Conservation (phyloP, 2,888 invertebrate species). For the Mythimna vitellina region DNA sequence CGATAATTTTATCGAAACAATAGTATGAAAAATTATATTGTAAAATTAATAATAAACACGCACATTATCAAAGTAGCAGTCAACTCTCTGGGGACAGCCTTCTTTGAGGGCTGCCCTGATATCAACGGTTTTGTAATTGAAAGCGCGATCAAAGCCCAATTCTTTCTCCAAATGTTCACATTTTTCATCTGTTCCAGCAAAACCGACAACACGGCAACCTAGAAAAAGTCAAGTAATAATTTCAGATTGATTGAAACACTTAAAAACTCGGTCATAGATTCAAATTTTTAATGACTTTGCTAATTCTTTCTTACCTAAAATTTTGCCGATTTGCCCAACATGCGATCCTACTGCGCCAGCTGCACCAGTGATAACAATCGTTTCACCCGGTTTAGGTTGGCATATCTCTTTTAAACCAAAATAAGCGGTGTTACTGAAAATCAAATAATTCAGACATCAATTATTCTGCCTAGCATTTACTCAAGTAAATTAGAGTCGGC, state of each 20-base stretch:
- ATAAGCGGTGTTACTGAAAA: constrained; percentile 93
- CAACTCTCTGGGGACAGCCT: constrained; percentile 92
- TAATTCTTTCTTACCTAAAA: constrained; percentile 86
- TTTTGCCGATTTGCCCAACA: constrained; percentile 95
- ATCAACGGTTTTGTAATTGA: constrained; percentile 93
- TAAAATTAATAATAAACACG: background rate
- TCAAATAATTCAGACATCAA: background rate
- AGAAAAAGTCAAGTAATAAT: constrained; percentile 1
- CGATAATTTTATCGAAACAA: too few relatives aligned
- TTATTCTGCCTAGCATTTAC: background rate
- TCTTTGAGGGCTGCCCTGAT: constrained; percentile 90
- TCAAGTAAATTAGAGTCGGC: too few relatives aligned
- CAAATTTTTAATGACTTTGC: background rate
- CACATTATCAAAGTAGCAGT: constrained; percentile 96
- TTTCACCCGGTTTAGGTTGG: constrained; percentile 93
- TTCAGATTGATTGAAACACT: background rate
- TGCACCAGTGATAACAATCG: constrained; percentile 93
- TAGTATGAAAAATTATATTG: too few relatives aligned
- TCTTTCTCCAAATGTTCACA: constrained; percentile 92
- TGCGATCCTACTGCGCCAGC: constrained; percentile 95
- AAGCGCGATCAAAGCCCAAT: constrained; percentile 93
- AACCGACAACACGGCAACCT: constrained; percentile 89
- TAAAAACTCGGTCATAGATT: too few relatives aligned
- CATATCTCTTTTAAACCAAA: constrained; percentile 94
- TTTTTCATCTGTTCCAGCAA: constrained; percentile 94